Evolutionary conservation across 2,113 vertebrate species (phyloP).

Genomic region (Elanoides forficatus): DNA sequence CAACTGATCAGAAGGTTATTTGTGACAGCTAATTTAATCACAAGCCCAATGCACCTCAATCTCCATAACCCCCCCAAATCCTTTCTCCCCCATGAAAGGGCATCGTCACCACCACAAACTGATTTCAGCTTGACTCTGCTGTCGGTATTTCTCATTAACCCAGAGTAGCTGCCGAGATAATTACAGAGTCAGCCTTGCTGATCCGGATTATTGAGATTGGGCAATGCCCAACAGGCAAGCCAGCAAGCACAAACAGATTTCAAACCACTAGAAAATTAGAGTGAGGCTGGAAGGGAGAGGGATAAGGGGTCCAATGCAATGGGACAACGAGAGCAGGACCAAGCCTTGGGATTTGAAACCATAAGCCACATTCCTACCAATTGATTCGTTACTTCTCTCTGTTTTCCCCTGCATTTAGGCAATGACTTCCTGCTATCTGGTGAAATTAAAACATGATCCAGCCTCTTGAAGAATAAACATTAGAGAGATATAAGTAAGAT

Average conservation of each 20-base stretch:
- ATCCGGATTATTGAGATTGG: slow-evolving; percentile 12
- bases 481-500: background rate
- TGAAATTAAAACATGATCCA: background rate
- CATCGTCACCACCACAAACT: background rate
- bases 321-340: background rate
- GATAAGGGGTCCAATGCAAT: background rate
- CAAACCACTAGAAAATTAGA: background rate
- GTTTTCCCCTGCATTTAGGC: background rate
- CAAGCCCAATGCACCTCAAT: background rate
- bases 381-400: background rate
- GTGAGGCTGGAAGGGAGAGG: background rate
- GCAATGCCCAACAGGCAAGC: background rate
- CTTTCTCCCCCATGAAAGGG: background rate
- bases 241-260: background rate
- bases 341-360: background rate
- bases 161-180: background rate
- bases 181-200: background rate
- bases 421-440: background rate
- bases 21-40: background rate
- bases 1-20: background rate
- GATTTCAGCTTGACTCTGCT: background rate
- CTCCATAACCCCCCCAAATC: background rate
- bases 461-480: background rate
- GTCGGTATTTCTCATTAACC: background rate
- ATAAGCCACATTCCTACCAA: background rate